Evolutionary conservation across 2,797 vertebrate genomes (phyloP), one percentile per base, ranked within the genome.

Genomic region (Danio kyathit): DNA sequence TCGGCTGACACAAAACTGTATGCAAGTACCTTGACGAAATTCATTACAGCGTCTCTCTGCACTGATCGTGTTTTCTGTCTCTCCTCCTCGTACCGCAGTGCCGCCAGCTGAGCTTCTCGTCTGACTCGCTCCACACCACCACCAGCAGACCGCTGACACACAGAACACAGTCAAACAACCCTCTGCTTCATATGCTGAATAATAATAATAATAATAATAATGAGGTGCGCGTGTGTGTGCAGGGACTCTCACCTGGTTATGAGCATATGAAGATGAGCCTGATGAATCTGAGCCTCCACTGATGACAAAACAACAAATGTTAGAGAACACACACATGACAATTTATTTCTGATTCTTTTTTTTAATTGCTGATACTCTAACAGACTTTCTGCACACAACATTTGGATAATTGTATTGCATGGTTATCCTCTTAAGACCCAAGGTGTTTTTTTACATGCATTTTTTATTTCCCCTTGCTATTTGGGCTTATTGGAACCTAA

Each of bases 21-120:
- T 11, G 56, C n/a, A 10, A 40, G n/a, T 78, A 98, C 97, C 94
- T 97, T 97, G 82, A 92, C 87, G 79, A 93, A 95, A 87, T 89
- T 94, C 79, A 90, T 78, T 51, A 87, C 88, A 10, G 92, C 87
- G 44, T 97, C 96, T 87, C 92, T 94, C 84, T 95, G 96, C 51
- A 92, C 87, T 16, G 95, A 87, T 40, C 95, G 95, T 0, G 88
- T 94, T 86, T 91, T 95, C 83, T 95, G 95, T 81, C 96, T 92
- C 89, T 99, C 97, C 59, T 98, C 96, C 52, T 99, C 97, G 0
- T 96, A 97, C 88, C 96, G 95, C 1, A 96, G 91, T 0, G 96
- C 97, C 0, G 96, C 97, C 0, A 96, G 91, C 79, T 99, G 97
- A 5, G 97, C 97, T 87, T 99, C 97, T 82, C 94, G 93, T 3